phyloP scores from a whole-genome alignment of 1,140 invertebrate genomes.

The Chionoecetes opilio region DNA sequence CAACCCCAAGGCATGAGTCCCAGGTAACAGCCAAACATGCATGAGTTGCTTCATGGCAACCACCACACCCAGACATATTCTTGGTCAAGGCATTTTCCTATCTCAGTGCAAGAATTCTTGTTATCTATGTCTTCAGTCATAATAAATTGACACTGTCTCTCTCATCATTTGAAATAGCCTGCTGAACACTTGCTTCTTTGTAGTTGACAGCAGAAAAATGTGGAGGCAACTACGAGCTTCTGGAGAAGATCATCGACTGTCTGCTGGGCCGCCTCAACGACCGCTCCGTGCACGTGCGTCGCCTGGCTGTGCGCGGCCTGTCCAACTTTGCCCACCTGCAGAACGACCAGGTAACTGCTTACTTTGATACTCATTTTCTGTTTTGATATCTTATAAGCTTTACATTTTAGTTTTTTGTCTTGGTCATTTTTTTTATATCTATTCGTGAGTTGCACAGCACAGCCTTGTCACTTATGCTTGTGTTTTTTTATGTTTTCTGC shows the following conservation, averaged over 20 bases:
- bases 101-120: no score
- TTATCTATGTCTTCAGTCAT: no score
- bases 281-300: slow-evolving; percentile 72
- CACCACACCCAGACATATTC: no score
- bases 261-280: slow-evolving; percentile 77
- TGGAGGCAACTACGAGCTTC: slow-evolving; percentile 79
- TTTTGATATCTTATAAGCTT: background rate
- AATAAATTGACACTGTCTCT: no score
- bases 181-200: background rate
- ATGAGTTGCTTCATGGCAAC: no score
- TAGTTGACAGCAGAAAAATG: slow-evolving; percentile 80
- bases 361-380: background rate
- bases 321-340: slow-evolving; percentile 80
- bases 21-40: no score
- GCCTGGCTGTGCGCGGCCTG: slow-evolving; percentile 77
- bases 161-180: background rate
- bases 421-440: background rate
- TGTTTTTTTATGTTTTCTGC: background rate
- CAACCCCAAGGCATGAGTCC: no score
- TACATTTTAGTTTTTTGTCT: background rate
- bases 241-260: slow-evolving; percentile 76
- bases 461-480: background rate
- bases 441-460: background rate
- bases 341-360: slow-evolving; percentile 73
- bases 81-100: no score